Evolutionary conservation across 2,888 invertebrate species (phyloP), one percentile per base, ranked within the genome.

Genomic region (Auanema sp.): DNA sequence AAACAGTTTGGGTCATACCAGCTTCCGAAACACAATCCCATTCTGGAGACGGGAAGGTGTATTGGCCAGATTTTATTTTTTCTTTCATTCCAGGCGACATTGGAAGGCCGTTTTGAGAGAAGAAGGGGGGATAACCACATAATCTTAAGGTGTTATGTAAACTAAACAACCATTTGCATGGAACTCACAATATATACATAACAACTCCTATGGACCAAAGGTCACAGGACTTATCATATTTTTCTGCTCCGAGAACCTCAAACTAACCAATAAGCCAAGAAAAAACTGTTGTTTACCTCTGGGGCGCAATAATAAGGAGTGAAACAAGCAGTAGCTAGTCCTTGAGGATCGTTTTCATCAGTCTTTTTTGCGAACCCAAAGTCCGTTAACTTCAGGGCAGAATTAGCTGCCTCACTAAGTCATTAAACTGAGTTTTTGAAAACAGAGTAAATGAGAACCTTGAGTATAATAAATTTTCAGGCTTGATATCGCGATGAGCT

Each of bases 11-110:
- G 23, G 10, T 14, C 51, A 68, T 76, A 87, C 87, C 96, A 84
- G 93, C 92, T 65, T 90, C 87, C 11, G 94, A 94, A 0, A 98
- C 96, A 84, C 92, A 90, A 62, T 91, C 90, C 95, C 95, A 95
- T 84, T 95, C 95, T 0, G 93, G 93, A 83, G 91, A 90, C 0
- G 97, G 96, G 84, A 98, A 98, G 80, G 93, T 93, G 85, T 95
- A 98, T 84, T 97, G 94, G 0, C 98, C 98, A 55, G 92, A 89
- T 76, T 73, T 75, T 60, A 95, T 95, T 68, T 93, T 87, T 85
- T 91, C 93, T 85, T 97, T 98, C 98, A 98, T 98, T 5, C 98
- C 98, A 0, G 98, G 97, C 0, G 95, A 96, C 84, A 98, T 97
- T 43, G 97, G 94, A 58, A 93, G 88, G 0, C 97, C 98, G 81